Base-by-base conservation (phyloP, 2,888 invertebrate species). In the Thymelicus lineola region DNA sequence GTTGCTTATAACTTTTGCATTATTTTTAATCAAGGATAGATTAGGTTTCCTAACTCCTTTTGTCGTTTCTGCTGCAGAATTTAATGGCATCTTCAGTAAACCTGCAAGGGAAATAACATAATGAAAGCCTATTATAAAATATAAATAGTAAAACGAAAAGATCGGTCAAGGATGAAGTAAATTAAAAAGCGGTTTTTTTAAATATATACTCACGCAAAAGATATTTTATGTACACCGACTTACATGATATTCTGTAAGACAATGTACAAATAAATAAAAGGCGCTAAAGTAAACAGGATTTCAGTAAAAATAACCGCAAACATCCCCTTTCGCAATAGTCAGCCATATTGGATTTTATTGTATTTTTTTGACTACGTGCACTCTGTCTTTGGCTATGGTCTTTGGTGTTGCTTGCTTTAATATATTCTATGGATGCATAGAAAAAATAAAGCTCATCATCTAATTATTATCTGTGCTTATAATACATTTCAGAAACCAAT, bases 1-100 rank as follows among this genome's bases (percentile, higher is more conserved):
- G 83, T 86, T 86, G 82, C 79, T 88, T 80, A 91, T 81, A 84
- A 82, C 81, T 77, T 83, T 78, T 79, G 86, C 92, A 93, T 92
- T 91, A 84, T 91, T 93, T 82, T 84, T 90, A 76, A 85, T 89
- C 76, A 92, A 80, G 74, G 93, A 91, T 71, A 94, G 83, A 85
- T 84, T 93, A 71, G 88, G 78, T 86, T 87, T 93, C 72, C 87
- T 88, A 76, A 86, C 88, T 85, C 87, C 86, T 88, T 89, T 89
- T 87, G 89, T 92, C 79, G 86, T 87, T 87, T 89, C 87, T 73
- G 84, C 82, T 75, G 87, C 83, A 86, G 88, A 89, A 81, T 92
- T 91, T 88, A 91, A 89, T 91, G 91, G 94, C 94, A 94, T 94
- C 93, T 94, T 94, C 93, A 91, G 94, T 80, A 90, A 84, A 92